phyloP scores from a whole-genome alignment of 2,888 invertebrate genomes.

The Rhopalosiphum nymphaeae region DNA sequence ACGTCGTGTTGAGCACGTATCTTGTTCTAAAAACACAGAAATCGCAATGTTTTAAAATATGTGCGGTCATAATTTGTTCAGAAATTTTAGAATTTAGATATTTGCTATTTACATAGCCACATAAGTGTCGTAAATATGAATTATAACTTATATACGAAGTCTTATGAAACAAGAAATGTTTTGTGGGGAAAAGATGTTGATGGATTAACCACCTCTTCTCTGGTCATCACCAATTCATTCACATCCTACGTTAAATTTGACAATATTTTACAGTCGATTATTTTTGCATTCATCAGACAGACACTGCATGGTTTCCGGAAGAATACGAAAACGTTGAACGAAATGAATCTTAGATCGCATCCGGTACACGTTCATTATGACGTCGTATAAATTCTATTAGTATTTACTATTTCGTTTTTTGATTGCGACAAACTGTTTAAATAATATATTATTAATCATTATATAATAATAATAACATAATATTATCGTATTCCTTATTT shows the following conservation, averaged over 20 bases:
- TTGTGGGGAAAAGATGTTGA: neutral
- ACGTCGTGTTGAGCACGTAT: conserved; percentile 18
- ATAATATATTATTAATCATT: no score
- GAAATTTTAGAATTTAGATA: neutral
- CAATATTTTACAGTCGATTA: neutral
- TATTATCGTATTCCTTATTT: neutral
- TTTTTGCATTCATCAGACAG: neutral
- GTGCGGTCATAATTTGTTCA: conserved; percentile 12
- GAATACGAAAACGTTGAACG: neutral
- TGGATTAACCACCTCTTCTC: neutral
- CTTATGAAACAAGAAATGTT: neutral
- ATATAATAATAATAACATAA: neutral
- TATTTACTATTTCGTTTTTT: neutral
- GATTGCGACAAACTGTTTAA: neutral
- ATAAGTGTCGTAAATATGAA: neutral
- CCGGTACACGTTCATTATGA: neutral
- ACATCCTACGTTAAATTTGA: neutral
- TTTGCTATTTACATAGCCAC: no score
- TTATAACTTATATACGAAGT: neutral
- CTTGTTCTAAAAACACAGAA: conserved; percentile 42
- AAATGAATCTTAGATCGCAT: neutral
- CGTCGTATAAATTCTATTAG: neutral
- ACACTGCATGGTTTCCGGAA: neutral
- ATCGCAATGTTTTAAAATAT: conserved; percentile 18
- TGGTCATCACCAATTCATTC: neutral